phyloP scores from a whole-genome alignment of 2,113 vertebrate genomes.

The Pygathrix nemaeus region DNA sequence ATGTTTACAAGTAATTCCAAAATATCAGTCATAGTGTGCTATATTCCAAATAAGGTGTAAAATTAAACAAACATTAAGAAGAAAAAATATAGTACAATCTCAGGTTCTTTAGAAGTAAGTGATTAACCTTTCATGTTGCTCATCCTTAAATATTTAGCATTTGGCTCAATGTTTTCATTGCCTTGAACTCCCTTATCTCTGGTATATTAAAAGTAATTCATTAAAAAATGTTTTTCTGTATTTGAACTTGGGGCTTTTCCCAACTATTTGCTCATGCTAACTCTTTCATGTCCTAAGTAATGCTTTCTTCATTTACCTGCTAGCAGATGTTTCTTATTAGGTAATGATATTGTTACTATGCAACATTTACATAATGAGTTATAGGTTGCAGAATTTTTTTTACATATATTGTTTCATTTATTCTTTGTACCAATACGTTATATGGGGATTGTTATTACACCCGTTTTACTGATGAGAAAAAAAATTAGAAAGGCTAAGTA shows the following conservation, averaged over 20 bases:
- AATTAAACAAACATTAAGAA: neutral
- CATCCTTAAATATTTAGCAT: neutral
- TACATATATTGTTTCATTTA: neutral
- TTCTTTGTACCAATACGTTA: neutral
- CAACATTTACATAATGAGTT: neutral
- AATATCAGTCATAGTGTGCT: neutral
- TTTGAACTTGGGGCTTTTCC: neutral
- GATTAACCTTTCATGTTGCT: neutral
- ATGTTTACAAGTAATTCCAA: conserved; percentile 45
- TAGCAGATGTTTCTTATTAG: neutral
- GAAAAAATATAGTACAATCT: neutral
- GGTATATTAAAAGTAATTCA: neutral
- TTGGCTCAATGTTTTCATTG: neutral
- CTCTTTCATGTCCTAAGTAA: neutral
- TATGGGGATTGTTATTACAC: neutral
- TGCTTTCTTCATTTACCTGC: neutral
- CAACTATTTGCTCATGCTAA: neutral
- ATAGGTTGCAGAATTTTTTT: neutral
- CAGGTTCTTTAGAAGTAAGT: neutral
- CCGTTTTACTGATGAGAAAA: neutral
- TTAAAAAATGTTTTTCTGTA: neutral
- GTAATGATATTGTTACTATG: neutral
- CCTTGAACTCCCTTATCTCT: neutral
- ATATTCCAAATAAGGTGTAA: neutral
- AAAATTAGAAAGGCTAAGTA: neutral